phyloP scores from a whole-genome alignment of 1,140 invertebrate genomes.

The Coptotermes formosanus region DNA sequence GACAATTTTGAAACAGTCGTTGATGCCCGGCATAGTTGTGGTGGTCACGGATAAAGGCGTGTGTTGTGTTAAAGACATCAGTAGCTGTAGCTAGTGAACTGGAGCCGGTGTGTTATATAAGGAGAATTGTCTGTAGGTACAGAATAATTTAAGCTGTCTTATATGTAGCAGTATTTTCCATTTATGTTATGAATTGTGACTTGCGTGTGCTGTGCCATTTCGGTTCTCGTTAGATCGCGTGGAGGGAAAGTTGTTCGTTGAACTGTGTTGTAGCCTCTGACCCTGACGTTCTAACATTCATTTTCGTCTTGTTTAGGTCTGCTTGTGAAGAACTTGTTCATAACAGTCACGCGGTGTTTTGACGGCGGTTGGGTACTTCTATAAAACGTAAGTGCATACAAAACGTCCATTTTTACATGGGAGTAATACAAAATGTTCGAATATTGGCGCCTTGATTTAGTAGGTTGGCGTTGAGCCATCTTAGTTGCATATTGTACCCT shows the following conservation, averaged over 20 bases:
- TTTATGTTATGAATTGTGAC: not conserved
- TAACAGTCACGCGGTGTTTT: not conserved
- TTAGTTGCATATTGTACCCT: not conserved
- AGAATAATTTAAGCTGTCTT: not conserved
- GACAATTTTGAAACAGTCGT: not conserved
- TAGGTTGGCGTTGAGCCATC: not conserved
- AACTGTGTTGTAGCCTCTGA: not conserved
- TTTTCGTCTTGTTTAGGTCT: not conserved
- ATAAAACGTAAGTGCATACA: not conserved
- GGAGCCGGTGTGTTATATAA: not conserved
- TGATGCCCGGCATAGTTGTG: not conserved
- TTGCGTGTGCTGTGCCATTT: not conserved
- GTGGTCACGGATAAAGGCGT: not conserved
- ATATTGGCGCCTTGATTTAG: not conserved
- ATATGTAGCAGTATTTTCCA: not conserved
- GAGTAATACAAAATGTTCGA: not conserved
- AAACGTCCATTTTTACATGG: not conserved
- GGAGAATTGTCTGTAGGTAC: slow-evolving; percentile 3
- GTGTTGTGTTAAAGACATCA: not conserved
- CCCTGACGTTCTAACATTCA: not conserved
- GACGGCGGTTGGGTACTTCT: not conserved
- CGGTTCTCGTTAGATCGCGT: not conserved
- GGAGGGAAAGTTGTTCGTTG: not conserved
- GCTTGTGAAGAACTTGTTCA: not conserved
- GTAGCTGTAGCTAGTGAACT: not conserved